A percentile compares a stretch with the other conserved stretches of the same genome.
These are phyloP conservation scores for Agriopis marginaria DNA, from an alignment of 2,888 invertebrate species.

Conservation along the genomic window DNA sequence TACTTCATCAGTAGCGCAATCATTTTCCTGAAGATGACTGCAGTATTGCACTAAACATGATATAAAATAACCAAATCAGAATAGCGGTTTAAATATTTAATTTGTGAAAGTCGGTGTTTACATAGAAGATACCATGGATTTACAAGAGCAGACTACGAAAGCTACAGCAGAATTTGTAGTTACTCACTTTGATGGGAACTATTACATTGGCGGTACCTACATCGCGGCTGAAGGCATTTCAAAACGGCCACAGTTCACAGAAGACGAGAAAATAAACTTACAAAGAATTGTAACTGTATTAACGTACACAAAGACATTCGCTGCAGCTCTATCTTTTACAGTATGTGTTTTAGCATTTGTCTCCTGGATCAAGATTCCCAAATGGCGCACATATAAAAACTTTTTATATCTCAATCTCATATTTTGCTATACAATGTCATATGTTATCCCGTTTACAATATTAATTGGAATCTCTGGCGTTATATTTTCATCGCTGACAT, in stretches of 20 bases:
- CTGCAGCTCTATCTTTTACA: background rate
- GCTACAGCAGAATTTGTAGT: background rate
- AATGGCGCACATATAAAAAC: slow-evolving; percentile 9
- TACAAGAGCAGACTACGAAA: background rate
- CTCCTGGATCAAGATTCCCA: background rate
- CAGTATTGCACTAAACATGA: no score
- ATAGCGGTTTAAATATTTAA: no score
- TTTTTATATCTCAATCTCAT: slow-evolving; percentile 1
- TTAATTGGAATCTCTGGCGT: background rate
- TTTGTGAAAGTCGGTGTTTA: no score
- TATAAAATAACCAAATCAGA: no score
- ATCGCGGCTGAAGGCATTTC: no score
- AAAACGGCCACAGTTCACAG: background rate
- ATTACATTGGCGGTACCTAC: background rate
- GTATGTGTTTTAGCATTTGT: background rate
- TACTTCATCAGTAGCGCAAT: no score
- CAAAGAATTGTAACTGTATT: background rate
- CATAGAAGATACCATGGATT: background rate
- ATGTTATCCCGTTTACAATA: background rate
- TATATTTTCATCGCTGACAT: background rate
- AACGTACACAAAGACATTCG: background rate
- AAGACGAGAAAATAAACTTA: background rate
- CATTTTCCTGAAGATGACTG: no score
- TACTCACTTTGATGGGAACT: background rate
- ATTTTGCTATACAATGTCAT: background rate